Evolutionary conservation across 92 coral and sea anemone genomes (phyloP), one percentile per base, ranked within the genome.

Genomic region (Plumapathes pennacea): DNA sequence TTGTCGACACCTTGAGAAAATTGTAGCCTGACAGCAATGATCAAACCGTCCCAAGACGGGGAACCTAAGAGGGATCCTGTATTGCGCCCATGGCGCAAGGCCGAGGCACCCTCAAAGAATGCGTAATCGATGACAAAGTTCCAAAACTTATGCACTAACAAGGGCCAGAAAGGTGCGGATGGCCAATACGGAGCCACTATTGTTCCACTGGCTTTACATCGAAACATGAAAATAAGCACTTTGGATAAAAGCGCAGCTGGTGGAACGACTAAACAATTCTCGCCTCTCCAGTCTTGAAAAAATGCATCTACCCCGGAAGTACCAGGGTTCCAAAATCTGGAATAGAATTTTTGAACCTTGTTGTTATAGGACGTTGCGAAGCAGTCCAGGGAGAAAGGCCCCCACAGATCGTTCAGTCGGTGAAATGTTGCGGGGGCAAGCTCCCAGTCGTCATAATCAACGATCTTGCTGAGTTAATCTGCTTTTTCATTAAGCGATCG

Each of bases 311-410:
- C 30, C 2, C 71, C 76, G 25, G 76, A 30, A 3, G 77, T 32
- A 25, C 55, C 76, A 5, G 76, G 76, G 38, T 43, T 67, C 84
- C 76, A 76, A 44, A 76, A 68, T 31, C 71, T 56, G 0, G 84
- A 68, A 37, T 37, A 67, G 53, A 10, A 69, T 54, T 44, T 69
- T 21, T 32, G 29, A 15, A 56, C 73, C 64, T 79, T 62, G 25
- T 39, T 22, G 62, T 71, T 69, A 49, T 62, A 48, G 36, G 43
- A 64, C 41, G 54, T 61, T 50, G 87, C 82, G 54, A 80, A 72
- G 26, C 68, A 72, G 26, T 79, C 69, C 25, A 63, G 42, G 3
- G 69, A 62, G 30, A 50, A 57, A 6, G 71, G 75, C 17, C 69
- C 79, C 65, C 72, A 64, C 22, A 38, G 62, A 23, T 23, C 46